Percentiles rank a stretch among this genome's conserved stretches.
phyloP scores from a whole-genome alignment of 1,140 invertebrate species.

The Dendrolimus punctatus region DNA sequence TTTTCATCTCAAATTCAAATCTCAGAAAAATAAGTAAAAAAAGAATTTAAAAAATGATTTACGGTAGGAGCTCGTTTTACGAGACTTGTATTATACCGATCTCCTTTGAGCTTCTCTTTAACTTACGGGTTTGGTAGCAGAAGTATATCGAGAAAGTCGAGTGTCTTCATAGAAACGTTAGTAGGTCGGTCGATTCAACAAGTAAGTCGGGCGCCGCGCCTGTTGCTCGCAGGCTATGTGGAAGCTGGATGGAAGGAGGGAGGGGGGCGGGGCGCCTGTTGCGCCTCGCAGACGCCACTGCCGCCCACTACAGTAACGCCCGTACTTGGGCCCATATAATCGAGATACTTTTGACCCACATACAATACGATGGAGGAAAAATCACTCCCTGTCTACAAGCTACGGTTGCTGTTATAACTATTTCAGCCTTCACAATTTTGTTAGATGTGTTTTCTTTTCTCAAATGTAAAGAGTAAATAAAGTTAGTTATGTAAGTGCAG shows the following conservation, averaged over 20 bases:
- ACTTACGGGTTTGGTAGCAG: too few species aligned
- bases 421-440: too few species aligned
- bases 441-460: too few species aligned
- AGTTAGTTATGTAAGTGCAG: too few species aligned
- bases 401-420: background rate
- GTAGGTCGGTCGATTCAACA: slow-evolving; percentile 71
- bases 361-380: slow-evolving; percentile 14
- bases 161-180: slow-evolving; percentile 57
- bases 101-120: too few species aligned
- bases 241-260: slow-evolving; percentile 6
- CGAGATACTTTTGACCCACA: slow-evolving; percentile 55
- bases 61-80: too few species aligned
- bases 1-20: too few species aligned
- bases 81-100: too few species aligned
- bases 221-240: slow-evolving; percentile 41
- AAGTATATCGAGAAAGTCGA: slow-evolving; percentile 32
- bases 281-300: slow-evolving; percentile 57
- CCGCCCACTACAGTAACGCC: slow-evolving; percentile 41
- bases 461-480: too few species aligned
- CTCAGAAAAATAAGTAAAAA: too few species aligned
- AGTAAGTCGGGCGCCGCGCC: slow-evolving; percentile 56
- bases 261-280: slow-evolving; percentile 48
- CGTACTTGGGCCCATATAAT: slow-evolving; percentile 37
- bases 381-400: slow-evolving; percentile 1
- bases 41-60: too few species aligned